Evolutionary conservation across 1,140 invertebrate genomes (phyloP).

Genomic region (Sogatella furcifera): DNA sequence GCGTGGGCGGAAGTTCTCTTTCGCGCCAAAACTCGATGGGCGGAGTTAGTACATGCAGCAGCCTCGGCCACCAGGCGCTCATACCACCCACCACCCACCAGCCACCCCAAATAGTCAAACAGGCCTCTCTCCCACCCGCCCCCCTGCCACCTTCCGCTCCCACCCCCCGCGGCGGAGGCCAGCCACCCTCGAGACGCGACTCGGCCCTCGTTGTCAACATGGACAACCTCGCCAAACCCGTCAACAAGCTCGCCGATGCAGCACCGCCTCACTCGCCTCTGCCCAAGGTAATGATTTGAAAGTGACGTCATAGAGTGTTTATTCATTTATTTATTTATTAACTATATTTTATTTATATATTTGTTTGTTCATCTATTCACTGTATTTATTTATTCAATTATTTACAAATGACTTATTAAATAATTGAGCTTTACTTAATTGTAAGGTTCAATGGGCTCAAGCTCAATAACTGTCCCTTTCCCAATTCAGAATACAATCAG

Average conservation of each 20-base stretch:
- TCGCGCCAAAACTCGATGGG: constrained; percentile 35
- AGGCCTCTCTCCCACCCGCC: too few relatives aligned
- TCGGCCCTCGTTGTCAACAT: not conserved
- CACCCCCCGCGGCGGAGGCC: not conserved
- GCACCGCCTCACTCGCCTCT: constrained; percentile 5
- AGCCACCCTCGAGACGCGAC: not conserved
- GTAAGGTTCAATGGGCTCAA: too few relatives aligned
- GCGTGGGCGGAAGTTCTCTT: constrained; percentile 23
- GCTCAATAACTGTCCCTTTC: too few relatives aligned
- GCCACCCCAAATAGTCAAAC: constrained; percentile 9
- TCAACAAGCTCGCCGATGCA: constrained; percentile 11
- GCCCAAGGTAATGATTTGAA: too few relatives aligned
- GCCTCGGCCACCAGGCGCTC: constrained; percentile 1
- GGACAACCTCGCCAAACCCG: constrained; percentile 5
- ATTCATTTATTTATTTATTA: too few relatives aligned
- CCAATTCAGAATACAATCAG: too few relatives aligned
- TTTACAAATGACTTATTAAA: too few relatives aligned
- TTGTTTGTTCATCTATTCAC: too few relatives aligned
- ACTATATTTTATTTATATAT: too few relatives aligned
- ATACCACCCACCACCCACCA: constrained; percentile 1
- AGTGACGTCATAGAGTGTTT: too few relatives aligned
- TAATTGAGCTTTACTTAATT: too few relatives aligned
- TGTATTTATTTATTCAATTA: too few relatives aligned
- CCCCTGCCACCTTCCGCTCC: not conserved
- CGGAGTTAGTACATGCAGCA: constrained; percentile 20